These are phyloP conservation scores for Perithous albicinctus DNA, from an alignment of 2,888 invertebrate species.

Conservation along the genomic window DNA sequence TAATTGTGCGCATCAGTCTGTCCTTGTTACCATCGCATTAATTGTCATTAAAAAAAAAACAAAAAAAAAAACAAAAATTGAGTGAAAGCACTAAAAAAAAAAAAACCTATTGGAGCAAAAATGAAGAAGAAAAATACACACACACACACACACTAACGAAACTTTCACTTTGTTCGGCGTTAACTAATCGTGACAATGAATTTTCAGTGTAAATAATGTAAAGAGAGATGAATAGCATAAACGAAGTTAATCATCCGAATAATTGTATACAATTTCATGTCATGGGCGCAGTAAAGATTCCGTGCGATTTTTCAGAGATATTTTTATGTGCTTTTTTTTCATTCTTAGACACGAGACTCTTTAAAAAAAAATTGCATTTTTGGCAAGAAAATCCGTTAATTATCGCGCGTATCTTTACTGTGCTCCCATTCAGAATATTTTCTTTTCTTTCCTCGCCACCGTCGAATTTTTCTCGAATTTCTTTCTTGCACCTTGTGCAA, in stretches of 20 bases:
- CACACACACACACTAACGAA: slow-evolving; percentile 58
- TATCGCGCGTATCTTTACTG: slow-evolving; percentile 74
- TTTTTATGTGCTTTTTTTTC: background rate
- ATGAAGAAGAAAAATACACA: slow-evolving; percentile 59
- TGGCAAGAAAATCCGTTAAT: too few species aligned
- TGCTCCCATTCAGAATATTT: slow-evolving; percentile 68
- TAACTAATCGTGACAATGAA: slow-evolving; percentile 73
- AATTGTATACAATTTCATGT: slow-evolving; percentile 81
- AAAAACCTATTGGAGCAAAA: slow-evolving; percentile 46
- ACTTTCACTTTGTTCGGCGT: slow-evolving; percentile 68
- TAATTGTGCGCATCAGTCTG: slow-evolving; percentile 67
- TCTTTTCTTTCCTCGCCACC: slow-evolving; percentile 70
- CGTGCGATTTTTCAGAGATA: slow-evolving; percentile 27
- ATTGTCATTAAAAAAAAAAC: slow-evolving; percentile 66
- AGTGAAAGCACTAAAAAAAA: slow-evolving; percentile 46
- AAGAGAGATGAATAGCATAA: slow-evolving; percentile 82
- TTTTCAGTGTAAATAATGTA: slow-evolving; percentile 83
- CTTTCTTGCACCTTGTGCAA: slow-evolving; percentile 5
- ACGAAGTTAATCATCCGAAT: slow-evolving; percentile 80
- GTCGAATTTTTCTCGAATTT: slow-evolving; percentile 43
- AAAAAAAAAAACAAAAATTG: slow-evolving; percentile 40
- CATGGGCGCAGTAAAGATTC: slow-evolving; percentile 74
- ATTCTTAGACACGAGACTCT: background rate
- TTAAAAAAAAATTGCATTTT: background rate
- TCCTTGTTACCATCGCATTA: slow-evolving; percentile 71